Evolutionary conservation across 2,113 vertebrate genomes (phyloP).

Genomic region (Campylomormyrus tamandua): DNA sequence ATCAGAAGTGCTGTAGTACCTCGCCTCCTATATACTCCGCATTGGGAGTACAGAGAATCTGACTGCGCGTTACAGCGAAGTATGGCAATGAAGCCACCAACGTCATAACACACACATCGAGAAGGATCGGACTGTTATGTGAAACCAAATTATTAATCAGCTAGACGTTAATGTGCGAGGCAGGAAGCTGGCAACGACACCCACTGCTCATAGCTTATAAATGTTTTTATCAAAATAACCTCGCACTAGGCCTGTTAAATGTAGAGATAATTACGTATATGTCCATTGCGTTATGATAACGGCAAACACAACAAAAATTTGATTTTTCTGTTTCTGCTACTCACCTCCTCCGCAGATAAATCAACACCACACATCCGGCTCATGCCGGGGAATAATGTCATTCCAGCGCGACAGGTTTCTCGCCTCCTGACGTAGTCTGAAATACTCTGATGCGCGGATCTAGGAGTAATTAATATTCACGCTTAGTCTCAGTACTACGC

Average conservation of each 20-base stretch:
- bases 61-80: neutral
- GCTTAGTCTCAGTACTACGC: neutral
- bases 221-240: neutral
- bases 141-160: neutral
- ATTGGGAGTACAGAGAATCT: neutral
- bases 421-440: neutral
- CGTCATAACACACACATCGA: neutral
- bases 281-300: neutral
- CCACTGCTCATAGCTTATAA: neutral
- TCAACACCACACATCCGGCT: conserved; percentile 40
- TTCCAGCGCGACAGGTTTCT: conserved; percentile 1
- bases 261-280: neutral
- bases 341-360: conserved; percentile 37
- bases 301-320: neutral
- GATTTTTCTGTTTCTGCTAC: conserved; percentile 14
- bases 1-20: neutral
- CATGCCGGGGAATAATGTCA: conserved; percentile 30
- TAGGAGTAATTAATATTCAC: neutral
- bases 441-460: neutral
- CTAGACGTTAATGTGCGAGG: neutral
- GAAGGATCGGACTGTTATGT: neutral
- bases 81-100: neutral
- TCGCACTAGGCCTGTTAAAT: neutral
- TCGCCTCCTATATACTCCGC: neutral
- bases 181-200: neutral